These are phyloP conservation scores for Drosophila histrio DNA, from an alignment of 2,888 invertebrate species.

Conservation along the genomic window DNA sequence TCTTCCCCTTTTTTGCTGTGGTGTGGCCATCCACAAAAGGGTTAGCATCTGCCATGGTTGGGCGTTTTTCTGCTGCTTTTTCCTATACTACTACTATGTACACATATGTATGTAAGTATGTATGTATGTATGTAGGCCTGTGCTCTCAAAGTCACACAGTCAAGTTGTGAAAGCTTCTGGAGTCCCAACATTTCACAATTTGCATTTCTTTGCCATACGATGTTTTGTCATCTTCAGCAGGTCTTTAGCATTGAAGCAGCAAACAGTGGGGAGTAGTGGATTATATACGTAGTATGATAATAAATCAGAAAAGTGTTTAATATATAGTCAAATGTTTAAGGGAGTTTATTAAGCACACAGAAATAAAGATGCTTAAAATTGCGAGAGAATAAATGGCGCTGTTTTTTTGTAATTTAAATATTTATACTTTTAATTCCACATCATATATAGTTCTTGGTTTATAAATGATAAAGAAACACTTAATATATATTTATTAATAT, in stretches of 20 bases:
- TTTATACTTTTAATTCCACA: too few relatives aligned
- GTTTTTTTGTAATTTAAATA: too few relatives aligned
- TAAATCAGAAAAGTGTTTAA: background rate
- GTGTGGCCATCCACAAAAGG: conserved; percentile 25
- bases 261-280: conserved; percentile 35
- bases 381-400: too few relatives aligned
- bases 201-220: conserved; percentile 46
- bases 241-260: background rate
- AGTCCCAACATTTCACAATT: conserved; percentile 36
- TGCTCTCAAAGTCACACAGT: conserved; percentile 44
- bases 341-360: too few relatives aligned
- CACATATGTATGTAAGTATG: background rate
- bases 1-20: background rate
- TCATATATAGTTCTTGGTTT: too few relatives aligned
- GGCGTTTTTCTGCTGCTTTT: conserved; percentile 39
- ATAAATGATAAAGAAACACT: too few relatives aligned
- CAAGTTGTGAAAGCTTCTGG: conserved; percentile 65
- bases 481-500: too few relatives aligned
- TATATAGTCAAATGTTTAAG: too few relatives aligned
- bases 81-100: background rate
- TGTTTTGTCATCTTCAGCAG: conserved; percentile 42
- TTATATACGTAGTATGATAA: background rate
- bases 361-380: too few relatives aligned
- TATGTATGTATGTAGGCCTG: background rate
- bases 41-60: conserved; percentile 38